phyloP scores from a whole-genome alignment of 1,140 invertebrate genomes.

The Cyclina sinensis region DNA sequence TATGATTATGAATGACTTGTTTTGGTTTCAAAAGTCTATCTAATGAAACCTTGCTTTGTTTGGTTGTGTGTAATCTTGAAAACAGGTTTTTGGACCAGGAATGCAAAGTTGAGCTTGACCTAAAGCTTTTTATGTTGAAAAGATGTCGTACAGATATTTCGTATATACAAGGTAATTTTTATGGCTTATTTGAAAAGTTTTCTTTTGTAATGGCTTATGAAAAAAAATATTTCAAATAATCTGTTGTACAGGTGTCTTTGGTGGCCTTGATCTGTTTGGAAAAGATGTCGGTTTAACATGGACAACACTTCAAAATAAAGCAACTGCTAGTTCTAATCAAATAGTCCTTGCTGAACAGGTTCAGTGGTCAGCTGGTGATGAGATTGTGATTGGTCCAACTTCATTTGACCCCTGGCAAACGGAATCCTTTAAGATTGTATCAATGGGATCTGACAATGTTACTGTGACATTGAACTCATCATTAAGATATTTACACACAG shows the following conservation, averaged over 20 bases:
- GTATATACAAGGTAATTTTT: too few relatives aligned
- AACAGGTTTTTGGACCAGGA: too few relatives aligned
- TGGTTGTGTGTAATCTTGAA: too few relatives aligned
- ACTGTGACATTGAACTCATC: constrained; percentile 80
- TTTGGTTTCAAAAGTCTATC: too few relatives aligned
- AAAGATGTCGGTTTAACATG: constrained; percentile 74
- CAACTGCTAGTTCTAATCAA: constrained; percentile 71
- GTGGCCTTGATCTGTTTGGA: constrained; percentile 85
- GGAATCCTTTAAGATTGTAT: constrained; percentile 80
- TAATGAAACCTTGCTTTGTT: too few relatives aligned
- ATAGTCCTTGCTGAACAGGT: constrained; percentile 78
- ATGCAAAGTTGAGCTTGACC: too few relatives aligned
- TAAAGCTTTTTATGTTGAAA: too few relatives aligned
- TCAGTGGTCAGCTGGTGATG: constrained; percentile 80
- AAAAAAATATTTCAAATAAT: too few relatives aligned
- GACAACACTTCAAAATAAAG: constrained; percentile 80
- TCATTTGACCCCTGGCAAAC: constrained; percentile 80
- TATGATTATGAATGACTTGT: too few relatives aligned
- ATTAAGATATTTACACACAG: constrained; percentile 80
- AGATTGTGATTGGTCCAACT: constrained; percentile 84
- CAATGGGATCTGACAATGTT: constrained; percentile 72
- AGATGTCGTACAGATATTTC: too few relatives aligned
- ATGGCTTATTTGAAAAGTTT: too few relatives aligned
- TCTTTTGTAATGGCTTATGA: too few relatives aligned
- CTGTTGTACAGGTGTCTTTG: constrained; percentile 82